Conservation (phyloP, 1,140 invertebrate species). For the Zophobas morio region DNA sequence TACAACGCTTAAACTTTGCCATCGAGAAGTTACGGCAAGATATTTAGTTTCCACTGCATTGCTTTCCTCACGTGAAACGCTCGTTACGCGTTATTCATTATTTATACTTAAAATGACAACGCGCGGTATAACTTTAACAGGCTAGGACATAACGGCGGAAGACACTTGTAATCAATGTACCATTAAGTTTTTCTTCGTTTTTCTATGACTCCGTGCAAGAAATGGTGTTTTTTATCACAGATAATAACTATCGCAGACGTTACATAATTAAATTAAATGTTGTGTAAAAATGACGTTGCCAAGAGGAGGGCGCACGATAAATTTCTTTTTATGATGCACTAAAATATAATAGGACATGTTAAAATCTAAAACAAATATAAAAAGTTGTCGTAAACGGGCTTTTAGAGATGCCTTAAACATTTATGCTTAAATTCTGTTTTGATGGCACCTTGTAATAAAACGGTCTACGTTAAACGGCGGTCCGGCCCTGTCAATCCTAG, state of each 20-base stretch:
- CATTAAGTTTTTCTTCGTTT: conserved; percentile 19
- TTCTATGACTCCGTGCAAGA: neutral
- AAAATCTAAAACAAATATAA: conserved; percentile 43
- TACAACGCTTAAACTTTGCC: neutral
- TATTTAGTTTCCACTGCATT: neutral
- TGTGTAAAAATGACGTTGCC: conserved; percentile 12
- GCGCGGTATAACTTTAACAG: neutral
- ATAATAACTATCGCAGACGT: conserved; percentile 1
- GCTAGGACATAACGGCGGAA: neutral
- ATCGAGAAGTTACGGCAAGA: neutral
- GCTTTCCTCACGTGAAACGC: conserved; percentile 13
- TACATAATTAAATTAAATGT: conserved; percentile 31
- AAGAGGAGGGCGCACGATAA: conserved; percentile 18
- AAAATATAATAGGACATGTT: conserved; percentile 42
- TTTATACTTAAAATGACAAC: conserved; percentile 14
- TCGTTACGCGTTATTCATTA: conserved; percentile 2
- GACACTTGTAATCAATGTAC: conserved; percentile 15
- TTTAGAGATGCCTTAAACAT: conserved; percentile 37
- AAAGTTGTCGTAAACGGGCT: conserved; percentile 28
- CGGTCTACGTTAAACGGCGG: neutral
- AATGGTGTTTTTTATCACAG: conserved; percentile 7
- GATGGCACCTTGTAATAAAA: conserved; percentile 20
- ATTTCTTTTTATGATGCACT: conserved; percentile 37
- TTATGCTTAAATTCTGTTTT: conserved; percentile 5
- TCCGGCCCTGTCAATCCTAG: neutral